Evolutionary conservation across 2,113 vertebrate species (phyloP).

Genomic region (Lucifuga dentata): DNA sequence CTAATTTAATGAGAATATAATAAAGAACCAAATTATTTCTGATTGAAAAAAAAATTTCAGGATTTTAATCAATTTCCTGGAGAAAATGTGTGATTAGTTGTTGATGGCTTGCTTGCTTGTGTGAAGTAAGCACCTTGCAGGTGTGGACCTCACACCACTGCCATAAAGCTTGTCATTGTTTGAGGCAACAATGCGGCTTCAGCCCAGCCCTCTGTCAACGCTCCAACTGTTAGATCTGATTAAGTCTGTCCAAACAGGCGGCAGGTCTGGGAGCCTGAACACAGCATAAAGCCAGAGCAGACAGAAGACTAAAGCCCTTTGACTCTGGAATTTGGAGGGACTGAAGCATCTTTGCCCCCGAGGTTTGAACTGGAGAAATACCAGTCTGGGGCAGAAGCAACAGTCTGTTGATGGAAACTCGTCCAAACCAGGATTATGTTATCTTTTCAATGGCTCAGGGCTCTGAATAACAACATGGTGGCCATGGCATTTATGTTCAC

Average conservation of each 20-base stretch:
- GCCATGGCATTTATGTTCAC: conserved; percentile 40
- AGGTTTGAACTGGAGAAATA: conserved; percentile 46
- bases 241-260: conserved; percentile 65
- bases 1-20: conserved; percentile 4
- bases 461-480: conserved; percentile 31
- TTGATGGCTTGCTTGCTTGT: conserved; percentile 56
- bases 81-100: neutral
- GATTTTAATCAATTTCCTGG: neutral
- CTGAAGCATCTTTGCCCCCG: conserved; percentile 44
- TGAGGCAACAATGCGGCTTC: conserved; percentile 55
- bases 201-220: conserved; percentile 52
- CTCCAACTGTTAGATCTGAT: conserved; percentile 65
- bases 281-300: conserved; percentile 6
- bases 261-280: conserved; percentile 12
- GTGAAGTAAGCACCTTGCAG: conserved; percentile 60
- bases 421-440: conserved; percentile 46
- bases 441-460: conserved; percentile 56
- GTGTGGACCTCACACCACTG: conserved; percentile 54
- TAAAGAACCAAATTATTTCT: conserved; percentile 6
- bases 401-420: conserved; percentile 30
- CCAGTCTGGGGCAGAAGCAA: conserved; percentile 43
- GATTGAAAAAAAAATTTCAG: conserved; percentile 27
- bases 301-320: conserved; percentile 37
- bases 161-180: conserved; percentile 64
- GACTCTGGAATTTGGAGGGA: conserved; percentile 63